Evolutionary conservation across 1,140 invertebrate genomes (phyloP).

Genomic region (Calosoma granatense): DNA sequence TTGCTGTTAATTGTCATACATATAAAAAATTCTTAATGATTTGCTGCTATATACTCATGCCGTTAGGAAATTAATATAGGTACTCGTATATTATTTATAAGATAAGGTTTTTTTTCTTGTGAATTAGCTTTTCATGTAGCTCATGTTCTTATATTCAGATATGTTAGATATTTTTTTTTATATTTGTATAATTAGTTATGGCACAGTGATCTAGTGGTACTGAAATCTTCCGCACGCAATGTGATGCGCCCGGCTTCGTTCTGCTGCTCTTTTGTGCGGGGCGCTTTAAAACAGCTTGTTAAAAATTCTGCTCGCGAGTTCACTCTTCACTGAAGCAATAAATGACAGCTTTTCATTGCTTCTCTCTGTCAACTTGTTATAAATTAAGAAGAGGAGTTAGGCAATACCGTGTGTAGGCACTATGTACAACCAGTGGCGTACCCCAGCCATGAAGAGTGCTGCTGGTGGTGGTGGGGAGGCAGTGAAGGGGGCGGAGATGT

Average conservation of each 20-base stretch:
- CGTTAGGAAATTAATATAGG: no score
- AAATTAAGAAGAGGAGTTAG: neutral
- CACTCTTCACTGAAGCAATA: constrained; percentile 6
- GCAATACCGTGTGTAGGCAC: neutral
- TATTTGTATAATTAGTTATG: no score
- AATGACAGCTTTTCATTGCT: constrained; percentile 7
- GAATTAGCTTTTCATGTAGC: no score
- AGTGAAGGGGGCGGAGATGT: neutral
- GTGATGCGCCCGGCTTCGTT: no score
- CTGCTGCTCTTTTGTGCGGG: neutral
- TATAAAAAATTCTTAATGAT: no score
- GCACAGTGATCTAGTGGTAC: no score
- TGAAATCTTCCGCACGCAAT: no score
- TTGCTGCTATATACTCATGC: no score
- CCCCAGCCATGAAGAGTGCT: neutral
- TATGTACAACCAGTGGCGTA: neutral
- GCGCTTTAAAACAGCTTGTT: neutral
- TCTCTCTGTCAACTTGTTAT: constrained; percentile 4
- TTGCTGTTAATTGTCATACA: no score
- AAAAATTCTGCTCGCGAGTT: constrained; percentile 3
- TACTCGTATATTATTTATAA: no score
- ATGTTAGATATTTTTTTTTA: neutral
- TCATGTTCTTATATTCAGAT: neutral
- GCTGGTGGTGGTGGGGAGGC: neutral
- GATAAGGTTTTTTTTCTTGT: neutral